Base-by-base conservation (phyloP, 2,888 invertebrate genomes). In the Epinotia nisella region DNA sequence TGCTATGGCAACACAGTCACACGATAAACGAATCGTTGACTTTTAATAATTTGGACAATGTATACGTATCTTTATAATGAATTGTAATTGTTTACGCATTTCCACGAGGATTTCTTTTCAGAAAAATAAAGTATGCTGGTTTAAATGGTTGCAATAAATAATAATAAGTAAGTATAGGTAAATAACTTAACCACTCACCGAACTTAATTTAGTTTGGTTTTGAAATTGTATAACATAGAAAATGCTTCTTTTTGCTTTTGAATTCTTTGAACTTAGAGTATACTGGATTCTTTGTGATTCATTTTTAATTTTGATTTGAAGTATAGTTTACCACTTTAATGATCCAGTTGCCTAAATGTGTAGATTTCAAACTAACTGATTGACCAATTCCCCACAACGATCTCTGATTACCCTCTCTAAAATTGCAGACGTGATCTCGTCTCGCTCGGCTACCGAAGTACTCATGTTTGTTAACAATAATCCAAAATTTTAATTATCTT, bases 21-120 rank as follows among this genome's bases (percentile, higher is more conserved):
- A 73, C 69, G 69, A 73, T 64, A 72, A 61, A 61, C n/a, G 58
- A 73, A 69, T 58, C 72, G 62, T 56, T 62, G 64, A 64, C 68
- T 73, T 72, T 68, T 51, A 59, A 56, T 55, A 67, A 53, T 73
- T 62, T 62, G 51, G 29, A 69, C 68, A 64, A 69, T 73, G 58
- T 53, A 69, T 58, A 73, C 59, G n/a, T 73, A 64, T 68, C 61
- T 64, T 64, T 58, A 67, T 56, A 62, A 67, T 62, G 62, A 58
- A 68, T 62, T 67, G 11, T 61, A 35, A 67, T 61, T 49, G 67
- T 62, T 72, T 56, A 62, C 55, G 29, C 17, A 49, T 51, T 21
- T 41, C 29, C 1, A 2, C 11, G 10, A 29, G 21, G n/a, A n/a
- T n/a, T n/a, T 45, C 15, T 13, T 15, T 45, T 13, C 15, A n/a